A percentile compares a stretch with the other conserved stretches of the same genome.
Conservation (phyloP, 2,888 invertebrate species). For the Drosophila neonasuta region DNA sequence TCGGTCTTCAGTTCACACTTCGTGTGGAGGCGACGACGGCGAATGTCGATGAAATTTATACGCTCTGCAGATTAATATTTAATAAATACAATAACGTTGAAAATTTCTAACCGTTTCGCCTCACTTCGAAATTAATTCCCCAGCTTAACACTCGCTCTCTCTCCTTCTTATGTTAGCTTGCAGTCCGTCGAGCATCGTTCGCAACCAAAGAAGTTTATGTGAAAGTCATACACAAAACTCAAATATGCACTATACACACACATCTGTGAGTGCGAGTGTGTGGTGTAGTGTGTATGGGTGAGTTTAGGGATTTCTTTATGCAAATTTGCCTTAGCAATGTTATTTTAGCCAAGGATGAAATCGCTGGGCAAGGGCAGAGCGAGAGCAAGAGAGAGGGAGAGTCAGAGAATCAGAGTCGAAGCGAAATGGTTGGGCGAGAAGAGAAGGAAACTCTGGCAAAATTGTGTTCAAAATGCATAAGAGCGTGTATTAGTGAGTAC, state of each 20-base stretch:
- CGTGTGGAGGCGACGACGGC: conserved; percentile 15
- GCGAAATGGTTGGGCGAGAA: conserved; percentile 17
- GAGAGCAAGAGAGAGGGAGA: not conserved
- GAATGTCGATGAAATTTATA: conserved; percentile 62
- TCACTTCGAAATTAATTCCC: conserved; percentile 56
- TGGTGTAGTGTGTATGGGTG: conserved; percentile 16
- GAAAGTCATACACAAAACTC: conserved; percentile 67
- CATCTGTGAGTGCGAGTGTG: conserved; percentile 12
- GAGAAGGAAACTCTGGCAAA: conserved; percentile 36
- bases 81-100: conserved; percentile 64
- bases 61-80: conserved; percentile 63
- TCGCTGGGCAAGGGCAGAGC: conserved; percentile 12
- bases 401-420: not conserved
- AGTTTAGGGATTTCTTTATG: conserved; percentile 73
- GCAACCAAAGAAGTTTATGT: conserved; percentile 60
- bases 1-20: conserved; percentile 45
- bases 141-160: conserved; percentile 27
- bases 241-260: conserved; percentile 49
- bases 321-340: conserved; percentile 68
- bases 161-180: not conserved
- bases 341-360: conserved; percentile 61
- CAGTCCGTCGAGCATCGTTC: conserved; percentile 32
- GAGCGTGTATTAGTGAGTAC: conserved; percentile 65
- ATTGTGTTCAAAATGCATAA: conserved; percentile 65
- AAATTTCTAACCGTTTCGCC: conserved; percentile 52